A percentile compares a stretch with the other conserved stretches of the same genome.
phyloP scores from a whole-genome alignment of 2,797 vertebrate species.

The Coreius guichenoti region DNA sequence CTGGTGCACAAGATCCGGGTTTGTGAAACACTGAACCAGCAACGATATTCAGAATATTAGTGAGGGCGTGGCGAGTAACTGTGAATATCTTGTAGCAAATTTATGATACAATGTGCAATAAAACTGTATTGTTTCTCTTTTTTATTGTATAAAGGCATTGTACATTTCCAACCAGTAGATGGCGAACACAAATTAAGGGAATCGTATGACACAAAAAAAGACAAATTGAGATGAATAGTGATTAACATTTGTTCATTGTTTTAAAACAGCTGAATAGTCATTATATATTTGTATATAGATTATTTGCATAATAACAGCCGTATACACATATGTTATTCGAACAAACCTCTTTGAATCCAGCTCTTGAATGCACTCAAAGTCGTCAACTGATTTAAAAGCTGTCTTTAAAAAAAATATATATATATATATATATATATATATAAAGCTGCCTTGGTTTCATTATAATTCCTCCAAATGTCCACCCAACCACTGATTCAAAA shows the following conservation, averaged over 20 bases:
- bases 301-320: background rate
- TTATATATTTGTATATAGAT: background rate
- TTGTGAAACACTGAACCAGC: background rate
- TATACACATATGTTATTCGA: background rate
- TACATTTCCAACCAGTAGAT: background rate
- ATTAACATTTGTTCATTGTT: background rate
- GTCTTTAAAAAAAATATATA: too few species aligned
- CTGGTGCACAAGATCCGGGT: conserved; percentile 54
- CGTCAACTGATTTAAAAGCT: background rate
- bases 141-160: background rate
- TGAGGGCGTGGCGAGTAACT: background rate
- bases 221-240: background rate
- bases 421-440: too few species aligned
- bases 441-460: background rate
- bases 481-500: background rate
- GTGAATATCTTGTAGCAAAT: background rate
- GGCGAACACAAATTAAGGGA: background rate
- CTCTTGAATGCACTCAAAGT: background rate
- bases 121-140: background rate
- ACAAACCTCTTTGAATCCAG: background rate
- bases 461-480: background rate
- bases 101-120: background rate
- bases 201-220: background rate
- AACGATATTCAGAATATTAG: background rate
- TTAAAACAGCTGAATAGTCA: background rate